A percentile compares a stretch with the other conserved stretches of the same genome.
Evolutionary conservation across 1,140 invertebrate genomes (phyloP).

Genomic region (Nebria ingens): DNA sequence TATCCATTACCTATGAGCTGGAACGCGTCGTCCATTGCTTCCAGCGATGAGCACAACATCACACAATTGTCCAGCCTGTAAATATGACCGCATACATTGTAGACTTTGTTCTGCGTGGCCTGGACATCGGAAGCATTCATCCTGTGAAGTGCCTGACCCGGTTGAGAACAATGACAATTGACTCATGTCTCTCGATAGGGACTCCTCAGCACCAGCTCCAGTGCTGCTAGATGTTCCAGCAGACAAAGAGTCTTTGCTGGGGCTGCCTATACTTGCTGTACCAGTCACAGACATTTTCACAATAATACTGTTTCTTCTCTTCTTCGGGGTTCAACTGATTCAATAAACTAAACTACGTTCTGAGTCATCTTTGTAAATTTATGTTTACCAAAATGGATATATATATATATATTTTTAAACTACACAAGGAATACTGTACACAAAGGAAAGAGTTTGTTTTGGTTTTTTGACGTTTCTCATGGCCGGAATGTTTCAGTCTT

Average conservation of each 20-base stretch:
- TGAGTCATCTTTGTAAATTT: constrained; percentile 1
- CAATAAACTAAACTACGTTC: not conserved
- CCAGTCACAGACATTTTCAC: constrained; percentile 25
- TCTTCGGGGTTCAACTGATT: not conserved
- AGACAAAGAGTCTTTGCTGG: constrained; percentile 26
- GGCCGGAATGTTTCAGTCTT: not conserved
- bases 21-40: constrained; percentile 37
- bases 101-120: constrained; percentile 73
- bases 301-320: not conserved
- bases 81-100: constrained; percentile 69
- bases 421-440: not conserved
- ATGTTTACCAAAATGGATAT: constrained; percentile 2
- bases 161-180: constrained; percentile 42
- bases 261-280: constrained; percentile 24
- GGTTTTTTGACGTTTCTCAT: constrained; percentile 7
- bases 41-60: constrained; percentile 70
- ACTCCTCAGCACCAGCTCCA: constrained; percentile 32
- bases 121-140: constrained; percentile 68
- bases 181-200: constrained; percentile 43
- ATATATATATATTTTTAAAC: constrained; percentile 8
- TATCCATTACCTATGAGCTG: constrained; percentile 40
- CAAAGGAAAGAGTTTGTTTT: constrained; percentile 2
- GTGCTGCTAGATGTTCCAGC: constrained; percentile 20
- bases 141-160: constrained; percentile 38
- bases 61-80: constrained; percentile 65